Evolutionary conservation across 1,140 invertebrate species (phyloP), one percentile per base, ranked within the genome.

Genomic region (Oncopodura yosiiana): DNA sequence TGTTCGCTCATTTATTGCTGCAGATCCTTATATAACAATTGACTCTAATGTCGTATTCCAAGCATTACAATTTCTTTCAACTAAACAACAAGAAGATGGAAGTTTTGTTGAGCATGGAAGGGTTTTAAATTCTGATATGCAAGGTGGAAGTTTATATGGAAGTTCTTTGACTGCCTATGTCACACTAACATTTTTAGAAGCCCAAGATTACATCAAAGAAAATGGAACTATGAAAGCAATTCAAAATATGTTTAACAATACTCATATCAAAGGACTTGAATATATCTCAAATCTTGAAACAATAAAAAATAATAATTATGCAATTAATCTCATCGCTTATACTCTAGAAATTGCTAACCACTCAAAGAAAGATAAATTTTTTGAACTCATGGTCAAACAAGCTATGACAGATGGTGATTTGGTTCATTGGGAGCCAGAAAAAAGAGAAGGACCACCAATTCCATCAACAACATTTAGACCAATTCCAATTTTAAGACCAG

Each of bases 251-350:
- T n/a, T n/a, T n/a, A n/a, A n/a, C n/a, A n/a, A n/a, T n/a, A n/a
- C n/a, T n/a, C n/a, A n/a, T n/a, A n/a, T n/a, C n/a, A n/a, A n/a
- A n/a, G n/a, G n/a, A n/a, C n/a, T n/a, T n/a, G n/a, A n/a, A n/a
- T n/a, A n/a, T n/a, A n/a, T n/a, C n/a, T n/a, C n/a, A n/a, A n/a
- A n/a, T n/a, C n/a, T n/a, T n/a, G n/a, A n/a, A n/a, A n/a, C n/a
- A n/a, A n/a, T n/a, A n/a, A n/a, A n/a, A n/a, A n/a, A n/a, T n/a
- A 74, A 79, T 61, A 61, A 72, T 0, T 81, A 81, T 66, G 69
- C 72, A 24, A 45, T 79, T 21, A 58, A 75, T n/a, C 67, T 77
- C 18, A 65, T 68, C 12, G 68, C 71, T 3, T 75, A 76, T 58
- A 73, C 71, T 12, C 66, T 80, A 3, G 68, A 74, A 50, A 64